A percentile compares a stretch with the other conserved stretches of the same genome.
phyloP scores from a whole-genome alignment of 2,797 vertebrate species.

The Crocodylus rhombifer region DNA sequence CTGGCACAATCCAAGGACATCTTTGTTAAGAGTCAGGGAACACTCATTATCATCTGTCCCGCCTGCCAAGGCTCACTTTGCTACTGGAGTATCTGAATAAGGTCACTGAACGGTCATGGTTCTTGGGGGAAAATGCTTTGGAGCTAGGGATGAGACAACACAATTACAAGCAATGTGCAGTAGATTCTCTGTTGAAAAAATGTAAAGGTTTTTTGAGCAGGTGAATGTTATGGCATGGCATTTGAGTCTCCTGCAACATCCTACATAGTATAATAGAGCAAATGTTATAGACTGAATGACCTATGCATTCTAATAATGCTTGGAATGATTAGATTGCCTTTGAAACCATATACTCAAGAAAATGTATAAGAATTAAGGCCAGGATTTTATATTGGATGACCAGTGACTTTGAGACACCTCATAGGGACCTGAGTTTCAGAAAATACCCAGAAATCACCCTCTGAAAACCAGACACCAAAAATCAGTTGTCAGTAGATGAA shows the following conservation, averaged over 20 bases:
- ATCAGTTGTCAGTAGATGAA: not conserved
- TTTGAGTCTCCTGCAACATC: not conserved
- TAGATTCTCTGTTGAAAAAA: conserved; percentile 10
- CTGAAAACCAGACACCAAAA: not conserved
- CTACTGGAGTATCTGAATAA: conserved; percentile 7
- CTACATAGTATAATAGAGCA: not conserved
- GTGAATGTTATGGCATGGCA: not conserved
- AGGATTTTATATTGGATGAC: not conserved
- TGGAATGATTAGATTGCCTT: not conserved
- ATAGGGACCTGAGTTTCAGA: not conserved
- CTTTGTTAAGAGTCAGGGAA: fast-evolving
- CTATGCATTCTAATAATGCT: not conserved
- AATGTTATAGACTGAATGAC: not conserved
- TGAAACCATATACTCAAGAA: not conserved
- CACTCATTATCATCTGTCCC: not conserved
- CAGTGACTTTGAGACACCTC: not conserved
- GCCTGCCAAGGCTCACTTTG: not conserved
- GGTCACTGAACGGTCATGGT: not conserved
- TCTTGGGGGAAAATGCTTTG: not conserved
- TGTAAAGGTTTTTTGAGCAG: not conserved
- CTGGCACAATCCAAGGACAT: fast-evolving
- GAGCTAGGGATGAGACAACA: not conserved
- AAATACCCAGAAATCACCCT: not conserved
- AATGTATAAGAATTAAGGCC: not conserved
- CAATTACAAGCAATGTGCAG: not conserved